Conservation (phyloP, 2,888 invertebrate genomes). For the Sinodicranocentrus sp. region DNA sequence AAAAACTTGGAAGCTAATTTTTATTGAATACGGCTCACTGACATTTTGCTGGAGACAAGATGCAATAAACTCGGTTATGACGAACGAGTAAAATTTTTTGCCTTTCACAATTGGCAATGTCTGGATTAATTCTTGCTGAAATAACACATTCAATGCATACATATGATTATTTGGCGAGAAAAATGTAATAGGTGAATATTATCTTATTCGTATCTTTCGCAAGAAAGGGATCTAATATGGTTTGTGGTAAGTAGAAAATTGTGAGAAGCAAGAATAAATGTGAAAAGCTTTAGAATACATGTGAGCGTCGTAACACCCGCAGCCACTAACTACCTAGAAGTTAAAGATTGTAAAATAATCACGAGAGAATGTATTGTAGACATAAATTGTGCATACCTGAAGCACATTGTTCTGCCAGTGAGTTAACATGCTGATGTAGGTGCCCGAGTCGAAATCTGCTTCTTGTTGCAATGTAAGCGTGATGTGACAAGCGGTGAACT, state of each 20-base stretch:
- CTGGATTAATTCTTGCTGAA: conserved; percentile 35
- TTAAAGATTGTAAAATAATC: not conserved
- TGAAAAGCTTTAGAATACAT: not conserved
- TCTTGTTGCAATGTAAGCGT: conserved; percentile 45
- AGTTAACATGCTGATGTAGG: conserved; percentile 25
- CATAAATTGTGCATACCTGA: conserved; percentile 18
- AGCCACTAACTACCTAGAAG: no score
- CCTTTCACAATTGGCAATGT: not conserved
- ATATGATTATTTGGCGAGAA: no score
- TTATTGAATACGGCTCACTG: conserved; percentile 21
- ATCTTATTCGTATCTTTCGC: no score
- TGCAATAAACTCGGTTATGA: conserved; percentile 38
- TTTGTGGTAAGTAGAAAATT: no score
- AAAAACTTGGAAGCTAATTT: conserved; percentile 37
- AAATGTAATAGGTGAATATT: no score
- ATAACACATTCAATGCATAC: no score
- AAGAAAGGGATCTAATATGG: no score
- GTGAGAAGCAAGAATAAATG: no score
- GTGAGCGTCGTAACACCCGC: not conserved
- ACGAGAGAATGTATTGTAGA: not conserved
- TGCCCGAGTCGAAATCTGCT: not conserved
- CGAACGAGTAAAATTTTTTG: conserved; percentile 30
- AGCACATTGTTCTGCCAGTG: conserved; percentile 9
- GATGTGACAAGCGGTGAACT: conserved; percentile 47
- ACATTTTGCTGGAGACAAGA: not conserved